Base-by-base conservation (phyloP, 2,888 invertebrate species). In the Pollenia angustigena region DNA sequence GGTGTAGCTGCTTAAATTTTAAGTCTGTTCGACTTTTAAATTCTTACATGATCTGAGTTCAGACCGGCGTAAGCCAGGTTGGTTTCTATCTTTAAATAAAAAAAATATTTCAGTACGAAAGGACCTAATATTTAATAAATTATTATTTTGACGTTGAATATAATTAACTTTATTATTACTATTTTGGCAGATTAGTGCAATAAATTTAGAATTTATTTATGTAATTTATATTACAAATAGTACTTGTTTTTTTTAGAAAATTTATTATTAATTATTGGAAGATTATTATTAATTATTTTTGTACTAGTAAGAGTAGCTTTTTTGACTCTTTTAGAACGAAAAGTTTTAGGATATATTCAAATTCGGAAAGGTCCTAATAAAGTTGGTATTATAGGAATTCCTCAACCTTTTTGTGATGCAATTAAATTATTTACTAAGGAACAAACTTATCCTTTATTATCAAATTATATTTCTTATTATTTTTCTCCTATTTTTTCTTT, bases 21-120 rank as follows among this genome's bases (percentile, higher is more conserved):
- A 95, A 94, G 95, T 95, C 96, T 96, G 96, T 96, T 96, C 96
- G 96, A 96, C 96, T 95, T 95, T 96, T 96, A 95, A 96, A 95
- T 95, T 95, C 95, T 96, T 96, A 96, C 96, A 96, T 96, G 96
- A 97, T 96, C 96, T 96, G 96, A 97, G 96, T 96, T 97, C 95
- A 97, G 95, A 96, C 96, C 96, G 96, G 23, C 23, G 23, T 23
- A 23, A 23, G 23, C 23, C 2, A 1, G 23, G 23, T 23, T 23
- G 23, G 23, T 23, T 23, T 3, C 23, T 23, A 23, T 23, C 23
- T 23, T 23, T 23, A 95, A 93, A 92, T 88, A 92, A 89, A 87
- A 91, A 90, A 91, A 92, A 94, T 94, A 94, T 95, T 95, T 95
- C 96, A 96, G 96, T 96, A 96, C 96, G 96, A 96, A 96, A 96